Evolutionary conservation across 2,888 invertebrate genomes (phyloP), one percentile per base, ranked within the genome.

Genomic region (Ophion costatus): DNA sequence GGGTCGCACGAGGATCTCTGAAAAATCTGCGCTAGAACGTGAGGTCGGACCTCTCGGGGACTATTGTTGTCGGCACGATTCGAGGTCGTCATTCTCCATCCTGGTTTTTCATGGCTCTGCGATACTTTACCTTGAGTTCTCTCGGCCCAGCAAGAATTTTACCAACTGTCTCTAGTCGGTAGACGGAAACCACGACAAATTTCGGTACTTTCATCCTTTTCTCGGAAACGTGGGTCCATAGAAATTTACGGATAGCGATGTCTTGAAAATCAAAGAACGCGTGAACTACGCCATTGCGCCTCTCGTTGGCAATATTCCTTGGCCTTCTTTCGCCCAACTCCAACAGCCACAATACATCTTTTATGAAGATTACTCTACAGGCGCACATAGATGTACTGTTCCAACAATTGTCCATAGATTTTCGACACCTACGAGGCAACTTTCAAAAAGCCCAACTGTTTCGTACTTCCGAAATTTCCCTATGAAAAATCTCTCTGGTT

Each of bases 61-160:
- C 82, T 77, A 80, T 82, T 80, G 77, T 85, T 85, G 80, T 77
- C 73, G 80, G 82, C 80, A 83, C 80, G 80, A 85, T 74, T 77
- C 64, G 61, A 77, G 59, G 69, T 74, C 73, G 76, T 82, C 80
- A 63, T 77, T 38, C 51, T 63, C 61, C 42, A 22, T 67, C 66
- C 42, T 51, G 24, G 22, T 67, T n/a, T 56, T 17, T 80, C 77
- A 57, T 64, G 73, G 24, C 24, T 57, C 57, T 69, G 33, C 29
- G 2, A 67, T 45, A 45, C 10, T 33, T 51, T n/a, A 33, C 38
- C 10, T 78, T 66, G 56, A 38, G 56, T 11, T 42, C 22, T 67
- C n/a, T n/a, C 24, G n/a, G 17, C n/a, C 38, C 17, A 17, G 24
- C 6, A 51, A 71, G 6, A 63, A 10, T 71, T 56, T 70, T 17